phyloP scores from a whole-genome alignment of 2,797 vertebrate species.

The Rhodeus uyekii region DNA sequence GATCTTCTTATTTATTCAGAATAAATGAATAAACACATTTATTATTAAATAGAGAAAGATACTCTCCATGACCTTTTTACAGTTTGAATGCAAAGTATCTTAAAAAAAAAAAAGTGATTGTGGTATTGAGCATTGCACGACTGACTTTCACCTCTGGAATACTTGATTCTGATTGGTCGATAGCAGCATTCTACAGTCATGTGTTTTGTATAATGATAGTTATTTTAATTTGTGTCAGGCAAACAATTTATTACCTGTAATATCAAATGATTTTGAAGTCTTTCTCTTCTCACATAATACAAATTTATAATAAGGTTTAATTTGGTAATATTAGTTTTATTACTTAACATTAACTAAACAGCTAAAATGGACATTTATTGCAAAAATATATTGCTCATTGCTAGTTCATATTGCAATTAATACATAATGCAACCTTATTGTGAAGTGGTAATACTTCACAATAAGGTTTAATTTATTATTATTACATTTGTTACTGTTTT shows the following conservation, averaged over 20 bases:
- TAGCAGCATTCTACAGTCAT: background rate
- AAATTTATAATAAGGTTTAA: background rate
- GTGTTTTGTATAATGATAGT: background rate
- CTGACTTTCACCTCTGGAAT: slow-evolving; percentile 1
- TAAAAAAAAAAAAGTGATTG: background rate
- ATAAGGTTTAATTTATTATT: too few species aligned
- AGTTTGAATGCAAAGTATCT: slow-evolving; percentile 12
- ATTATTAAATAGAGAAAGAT: slow-evolving; percentile 32
- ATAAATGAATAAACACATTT: slow-evolving; percentile 25
- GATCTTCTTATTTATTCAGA: slow-evolving; percentile 31
- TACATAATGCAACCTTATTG: too few species aligned
- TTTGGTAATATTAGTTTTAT: too few species aligned
- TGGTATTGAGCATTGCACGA: background rate
- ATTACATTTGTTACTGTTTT: too few species aligned
- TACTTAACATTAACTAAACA: too few species aligned
- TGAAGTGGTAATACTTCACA: too few species aligned
- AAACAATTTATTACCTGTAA: background rate
- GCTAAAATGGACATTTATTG: too few species aligned
- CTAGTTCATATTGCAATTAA: too few species aligned
- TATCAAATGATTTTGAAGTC: background rate
- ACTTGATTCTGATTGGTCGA: background rate
- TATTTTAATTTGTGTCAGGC: background rate
- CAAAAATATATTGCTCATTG: too few species aligned
- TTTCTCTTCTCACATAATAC: background rate
- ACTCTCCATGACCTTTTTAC: background rate